Conservation (phyloP, 1,140 invertebrate genomes). For the Bombus pascuorum region DNA sequence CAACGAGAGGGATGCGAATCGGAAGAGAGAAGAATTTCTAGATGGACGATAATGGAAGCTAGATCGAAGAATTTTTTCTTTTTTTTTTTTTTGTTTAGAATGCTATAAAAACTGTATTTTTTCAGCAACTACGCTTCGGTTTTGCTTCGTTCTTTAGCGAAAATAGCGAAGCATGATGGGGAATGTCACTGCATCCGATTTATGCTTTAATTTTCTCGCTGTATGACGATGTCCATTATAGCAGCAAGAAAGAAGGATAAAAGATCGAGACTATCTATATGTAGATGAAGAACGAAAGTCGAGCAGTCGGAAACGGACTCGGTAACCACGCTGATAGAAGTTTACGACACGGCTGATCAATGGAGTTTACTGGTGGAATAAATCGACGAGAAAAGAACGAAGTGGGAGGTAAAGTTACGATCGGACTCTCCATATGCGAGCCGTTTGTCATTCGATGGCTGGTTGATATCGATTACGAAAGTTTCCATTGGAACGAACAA, state of each 20-base stretch:
- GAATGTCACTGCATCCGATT: no score
- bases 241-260: background rate
- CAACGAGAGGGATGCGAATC: background rate
- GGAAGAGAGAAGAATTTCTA: no score
- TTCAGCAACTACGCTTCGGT: no score
- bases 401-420: slow-evolving; percentile 29
- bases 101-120: no score
- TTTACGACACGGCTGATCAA: slow-evolving; percentile 39
- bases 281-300: background rate
- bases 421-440: slow-evolving; percentile 4
- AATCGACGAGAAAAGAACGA: background rate
- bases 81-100: no score
- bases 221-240: background rate
- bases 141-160: no score
- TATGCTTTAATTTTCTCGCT: background rate
- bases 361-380: slow-evolving; percentile 51
- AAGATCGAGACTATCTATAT: background rate
- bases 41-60: no score
- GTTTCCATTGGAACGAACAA: background rate
- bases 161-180: no score
- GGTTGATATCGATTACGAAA: slow-evolving; percentile 17
- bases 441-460: slow-evolving; percentile 5
- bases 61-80: no score
- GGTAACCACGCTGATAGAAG: slow-evolving; percentile 37
- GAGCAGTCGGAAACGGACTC: slow-evolving; percentile 14